Conservation (phyloP, 2,888 invertebrate species). For the Melolontha melolontha region DNA sequence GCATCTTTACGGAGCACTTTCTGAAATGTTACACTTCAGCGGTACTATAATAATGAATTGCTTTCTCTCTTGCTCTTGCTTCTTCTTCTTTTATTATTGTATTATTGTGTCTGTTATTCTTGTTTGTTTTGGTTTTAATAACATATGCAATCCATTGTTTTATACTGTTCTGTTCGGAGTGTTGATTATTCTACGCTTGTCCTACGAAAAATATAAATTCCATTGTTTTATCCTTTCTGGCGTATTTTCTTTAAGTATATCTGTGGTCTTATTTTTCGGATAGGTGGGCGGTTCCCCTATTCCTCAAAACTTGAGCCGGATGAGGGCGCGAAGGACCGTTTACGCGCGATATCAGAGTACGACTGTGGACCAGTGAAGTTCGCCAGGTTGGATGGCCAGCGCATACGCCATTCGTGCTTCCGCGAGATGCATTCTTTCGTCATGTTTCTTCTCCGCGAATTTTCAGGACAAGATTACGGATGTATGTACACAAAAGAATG, state of each 20-base stretch:
- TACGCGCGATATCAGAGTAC: constrained; percentile 27
- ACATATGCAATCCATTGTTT: constrained; percentile 24
- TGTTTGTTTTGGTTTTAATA: background rate
- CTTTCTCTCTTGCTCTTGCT: background rate
- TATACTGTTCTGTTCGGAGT: background rate
- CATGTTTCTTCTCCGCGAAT: constrained; percentile 13
- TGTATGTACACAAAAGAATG: too few species aligned
- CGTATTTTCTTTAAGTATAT: too few species aligned
- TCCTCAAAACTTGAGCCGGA: background rate
- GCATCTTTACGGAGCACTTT: constrained; percentile 9
- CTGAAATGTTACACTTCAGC: constrained; percentile 1
- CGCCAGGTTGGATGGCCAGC: constrained; percentile 31
- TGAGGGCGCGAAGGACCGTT: constrained; percentile 31
- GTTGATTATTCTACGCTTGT: background rate
- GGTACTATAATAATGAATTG: constrained; percentile 16
- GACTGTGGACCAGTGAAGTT: constrained; percentile 36
- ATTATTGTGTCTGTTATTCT: background rate
- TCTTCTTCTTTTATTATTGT: background rate
- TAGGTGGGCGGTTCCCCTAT: background rate
- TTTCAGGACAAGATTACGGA: too few species aligned
- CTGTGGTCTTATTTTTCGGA: background rate
- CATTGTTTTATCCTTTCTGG: too few species aligned
- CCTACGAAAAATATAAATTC: too few species aligned
- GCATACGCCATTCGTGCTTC: constrained; percentile 33
- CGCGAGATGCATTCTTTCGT: constrained; percentile 30